Evolutionary conservation across 1,140 invertebrate species (phyloP), one percentile per base, ranked within the genome.

Genomic region (Gonatopus flavifemur): DNA sequence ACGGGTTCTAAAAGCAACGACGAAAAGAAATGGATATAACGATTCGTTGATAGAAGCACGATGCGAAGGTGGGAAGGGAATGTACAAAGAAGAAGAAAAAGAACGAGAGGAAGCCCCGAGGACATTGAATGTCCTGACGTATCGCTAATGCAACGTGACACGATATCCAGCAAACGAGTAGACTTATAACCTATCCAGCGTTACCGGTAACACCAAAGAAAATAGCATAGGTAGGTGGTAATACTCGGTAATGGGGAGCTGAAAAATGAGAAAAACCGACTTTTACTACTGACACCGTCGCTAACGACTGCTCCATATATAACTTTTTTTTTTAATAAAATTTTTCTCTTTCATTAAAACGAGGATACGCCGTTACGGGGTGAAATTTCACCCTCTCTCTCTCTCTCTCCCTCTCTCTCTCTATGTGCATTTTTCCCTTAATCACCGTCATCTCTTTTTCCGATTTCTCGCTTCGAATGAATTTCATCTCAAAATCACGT

Each of bases 311-410:
- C 5, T 6, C 16, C n/a, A 32, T 32, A 32, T 15, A 32, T 32
- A 15, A 32, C 31, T 35, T 2, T 20, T 8, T 36, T 15, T 6
- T n/a, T n/a, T n/a, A n/a, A n/a, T n/a, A n/a, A n/a, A n/a, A n/a
- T n/a, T n/a, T n/a, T n/a, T n/a, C n/a, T n/a, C n/a, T n/a, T n/a
- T n/a, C n/a, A n/a, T n/a, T n/a, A n/a, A n/a, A n/a, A n/a, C n/a
- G n/a, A n/a, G n/a, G n/a, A n/a, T n/a, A n/a, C n/a, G n/a, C n/a
- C n/a, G n/a, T n/a, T n/a, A n/a, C n/a, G n/a, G n/a, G n/a, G n/a
- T n/a, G n/a, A n/a, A n/a, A n/a, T 30, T 39, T 52, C 33, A 30
- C 41, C 32, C 20, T 44, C 18, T 25, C 47, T 35, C 41, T 44
- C 24, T 13, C 18, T 35, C 19, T 19, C 31, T 21, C 43, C 18